Evolutionary conservation across 2,113 vertebrate species (phyloP), one percentile per base, ranked within the genome.

Genomic region (Nannobrachium achirus): DNA sequence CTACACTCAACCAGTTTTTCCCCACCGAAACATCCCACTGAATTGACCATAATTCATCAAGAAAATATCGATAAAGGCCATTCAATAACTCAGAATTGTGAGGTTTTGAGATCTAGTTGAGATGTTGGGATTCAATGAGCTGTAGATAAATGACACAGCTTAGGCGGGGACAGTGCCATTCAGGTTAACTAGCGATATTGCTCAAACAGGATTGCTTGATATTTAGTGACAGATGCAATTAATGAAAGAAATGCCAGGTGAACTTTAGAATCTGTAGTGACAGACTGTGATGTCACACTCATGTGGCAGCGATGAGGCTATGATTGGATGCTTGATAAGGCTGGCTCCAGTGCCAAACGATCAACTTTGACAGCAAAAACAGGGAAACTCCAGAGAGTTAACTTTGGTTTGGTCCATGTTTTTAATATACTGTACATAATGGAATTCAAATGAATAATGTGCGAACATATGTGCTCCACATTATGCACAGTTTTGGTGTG

Each of bases 1-100:
- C 79, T 79, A 84, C 74, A 69, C 79, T 86, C 84, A 77, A 89
- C 80, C 72, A 77, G 83, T 51, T 57, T 44, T 44, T 69, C 45
- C 8, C 42, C 79, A 74, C 67, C 76, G 82, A 81, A 83, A 82
- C 71, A 80, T 85, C 88, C 84, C 84, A 85, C 87, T 86, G 81
- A 83, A 83, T 86, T 81, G 67, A 78, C 66, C 58, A 59, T 45
- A 69, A 63, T 73, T 73, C 75, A 81, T 88, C 78, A 76, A 82
- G 85, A 83, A 58, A 73, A 63, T 20, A 53, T 67, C 72, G 40
- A 65, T 49, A 75, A 64, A 80, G 73, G 73, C 70, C 79, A 73
- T 78, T 80, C 67, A 55, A 79, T 15, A 74, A 50, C 70, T 79
- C 64, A 51, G 66, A 18, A 20, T 19, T 19, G 10, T 40, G 39